Conservation (phyloP, 2,797 vertebrate species). For the Lycodopsis pacificus region DNA sequence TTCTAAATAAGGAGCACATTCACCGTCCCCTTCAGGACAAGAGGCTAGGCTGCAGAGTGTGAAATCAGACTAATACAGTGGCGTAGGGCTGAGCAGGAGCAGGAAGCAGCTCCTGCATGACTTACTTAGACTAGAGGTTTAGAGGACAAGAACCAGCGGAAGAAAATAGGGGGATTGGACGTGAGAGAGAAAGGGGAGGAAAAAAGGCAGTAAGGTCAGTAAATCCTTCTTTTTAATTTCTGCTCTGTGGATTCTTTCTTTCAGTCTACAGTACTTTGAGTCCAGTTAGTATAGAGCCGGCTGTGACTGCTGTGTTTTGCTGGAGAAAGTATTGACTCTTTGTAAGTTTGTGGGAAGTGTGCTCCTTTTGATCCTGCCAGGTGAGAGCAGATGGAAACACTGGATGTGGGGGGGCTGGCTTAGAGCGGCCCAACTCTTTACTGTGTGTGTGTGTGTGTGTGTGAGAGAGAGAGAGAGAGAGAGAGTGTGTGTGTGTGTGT, state of each 20-base stretch:
- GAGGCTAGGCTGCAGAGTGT: slow-evolving; percentile 87
- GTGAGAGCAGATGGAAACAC: slow-evolving; percentile 79
- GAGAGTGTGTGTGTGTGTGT: slow-evolving; percentile 14
- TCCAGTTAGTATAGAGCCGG: slow-evolving; percentile 70
- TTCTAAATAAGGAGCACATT: slow-evolving; percentile 88
- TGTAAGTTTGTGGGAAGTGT: slow-evolving; percentile 86
- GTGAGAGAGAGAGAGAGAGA: slow-evolving; percentile 10
- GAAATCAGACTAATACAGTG: slow-evolving; percentile 88
- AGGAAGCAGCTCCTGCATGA: slow-evolving; percentile 80
- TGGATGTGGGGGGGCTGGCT: slow-evolving; percentile 69
- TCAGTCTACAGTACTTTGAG: slow-evolving; percentile 71
- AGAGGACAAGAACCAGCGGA: slow-evolving; percentile 80
- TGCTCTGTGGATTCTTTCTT: slow-evolving; percentile 63
- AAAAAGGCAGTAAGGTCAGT: slow-evolving; percentile 87
- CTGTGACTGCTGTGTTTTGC: slow-evolving; percentile 76
- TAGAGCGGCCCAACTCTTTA: slow-evolving; percentile 72
- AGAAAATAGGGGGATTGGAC: slow-evolving; percentile 83
- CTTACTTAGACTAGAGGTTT: slow-evolving; percentile 81
- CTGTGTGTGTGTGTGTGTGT: slow-evolving; percentile 46
- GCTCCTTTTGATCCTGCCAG: slow-evolving; percentile 84
- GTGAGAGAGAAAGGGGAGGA: slow-evolving; percentile 77
- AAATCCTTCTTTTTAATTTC: slow-evolving; percentile 72
- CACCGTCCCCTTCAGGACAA: slow-evolving; percentile 87
- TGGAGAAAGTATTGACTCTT: slow-evolving; percentile 86
- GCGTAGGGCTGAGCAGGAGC: slow-evolving; percentile 81